phyloP scores from a whole-genome alignment of 2,888 invertebrate genomes.

The Drosophila sordidula region DNA sequence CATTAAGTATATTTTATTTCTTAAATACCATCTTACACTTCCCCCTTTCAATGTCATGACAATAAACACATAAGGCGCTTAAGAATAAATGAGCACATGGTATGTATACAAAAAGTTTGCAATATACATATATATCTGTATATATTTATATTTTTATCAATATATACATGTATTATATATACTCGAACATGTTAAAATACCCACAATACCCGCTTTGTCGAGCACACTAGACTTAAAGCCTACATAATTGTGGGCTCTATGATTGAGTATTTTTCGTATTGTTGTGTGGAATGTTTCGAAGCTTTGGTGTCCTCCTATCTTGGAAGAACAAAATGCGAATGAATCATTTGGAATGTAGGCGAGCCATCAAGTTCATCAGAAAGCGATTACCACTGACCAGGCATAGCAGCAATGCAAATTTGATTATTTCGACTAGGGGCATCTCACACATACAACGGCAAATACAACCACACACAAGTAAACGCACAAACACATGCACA shows the following conservation, averaged over 20 bases:
- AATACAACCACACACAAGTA: slow-evolving; percentile 1
- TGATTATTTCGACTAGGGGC: slow-evolving; percentile 62
- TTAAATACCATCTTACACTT: too few relatives aligned
- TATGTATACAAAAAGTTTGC: too few relatives aligned
- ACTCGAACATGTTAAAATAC: too few relatives aligned
- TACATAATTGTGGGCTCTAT: slow-evolving; percentile 9
- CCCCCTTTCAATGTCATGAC: too few relatives aligned
- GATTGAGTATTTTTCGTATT: not conserved
- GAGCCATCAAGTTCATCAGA: slow-evolving; percentile 45
- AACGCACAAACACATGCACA: slow-evolving; percentile 18
- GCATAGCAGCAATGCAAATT: slow-evolving; percentile 55
- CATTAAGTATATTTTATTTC: too few relatives aligned
- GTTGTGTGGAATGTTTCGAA: slow-evolving; percentile 1
- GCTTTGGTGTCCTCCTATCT: not conserved
- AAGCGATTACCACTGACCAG: slow-evolving; percentile 44
- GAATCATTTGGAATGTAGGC: slow-evolving; percentile 29
- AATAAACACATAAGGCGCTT: too few relatives aligned
- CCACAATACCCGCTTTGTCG: not conserved
- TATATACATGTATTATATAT: too few relatives aligned
- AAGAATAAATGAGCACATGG: too few relatives aligned
- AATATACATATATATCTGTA: too few relatives aligned
- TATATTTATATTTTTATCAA: too few relatives aligned
- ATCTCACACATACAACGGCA: slow-evolving; percentile 24
- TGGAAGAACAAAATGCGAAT: slow-evolving; percentile 3
- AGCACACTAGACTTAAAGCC: not conserved